phyloP scores from a whole-genome alignment of 2,888 invertebrate species.

The Arctia plantaginis region DNA sequence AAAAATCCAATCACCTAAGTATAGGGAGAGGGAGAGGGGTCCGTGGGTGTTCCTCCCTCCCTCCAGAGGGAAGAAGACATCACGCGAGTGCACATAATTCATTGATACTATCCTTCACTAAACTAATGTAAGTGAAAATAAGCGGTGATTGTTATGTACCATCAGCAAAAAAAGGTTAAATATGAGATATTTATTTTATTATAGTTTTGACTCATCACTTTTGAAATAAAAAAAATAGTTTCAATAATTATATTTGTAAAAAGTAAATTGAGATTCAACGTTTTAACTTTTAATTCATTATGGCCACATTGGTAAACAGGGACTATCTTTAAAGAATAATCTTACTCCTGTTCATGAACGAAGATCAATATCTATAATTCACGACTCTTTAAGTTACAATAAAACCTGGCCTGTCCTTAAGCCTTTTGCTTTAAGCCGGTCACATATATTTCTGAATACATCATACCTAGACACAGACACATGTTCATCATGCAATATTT shows the following conservation, averaged over 20 bases:
- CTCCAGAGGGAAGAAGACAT: conserved; percentile 71
- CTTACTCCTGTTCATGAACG: no score
- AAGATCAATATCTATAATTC: no score
- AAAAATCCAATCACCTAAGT: conserved; percentile 83
- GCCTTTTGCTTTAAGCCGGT: no score
- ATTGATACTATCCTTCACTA: conserved; percentile 81
- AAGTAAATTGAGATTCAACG: no score
- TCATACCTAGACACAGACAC: no score
- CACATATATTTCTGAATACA: no score
- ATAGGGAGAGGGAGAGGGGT: conserved; percentile 43
- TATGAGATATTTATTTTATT: neutral
- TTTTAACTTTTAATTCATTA: no score
- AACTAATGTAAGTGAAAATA: conserved; percentile 85
- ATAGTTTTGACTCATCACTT: neutral
- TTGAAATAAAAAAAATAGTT: neutral
- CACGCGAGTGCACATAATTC: conserved; percentile 84
- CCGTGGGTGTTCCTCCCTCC: conserved; percentile 45
- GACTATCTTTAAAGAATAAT: no score
- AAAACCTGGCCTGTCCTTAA: no score
- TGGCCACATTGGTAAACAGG: no score
- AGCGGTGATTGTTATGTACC: conserved; percentile 73
- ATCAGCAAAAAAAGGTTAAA: conserved; percentile 56
- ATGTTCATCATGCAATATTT: no score
- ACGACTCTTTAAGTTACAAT: no score
- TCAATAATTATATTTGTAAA: neutral